Percentiles rank a stretch among this genome's conserved stretches.
phyloP scores from a whole-genome alignment of 1,140 invertebrate genomes.

The Schlechtendalia chinensis region DNA sequence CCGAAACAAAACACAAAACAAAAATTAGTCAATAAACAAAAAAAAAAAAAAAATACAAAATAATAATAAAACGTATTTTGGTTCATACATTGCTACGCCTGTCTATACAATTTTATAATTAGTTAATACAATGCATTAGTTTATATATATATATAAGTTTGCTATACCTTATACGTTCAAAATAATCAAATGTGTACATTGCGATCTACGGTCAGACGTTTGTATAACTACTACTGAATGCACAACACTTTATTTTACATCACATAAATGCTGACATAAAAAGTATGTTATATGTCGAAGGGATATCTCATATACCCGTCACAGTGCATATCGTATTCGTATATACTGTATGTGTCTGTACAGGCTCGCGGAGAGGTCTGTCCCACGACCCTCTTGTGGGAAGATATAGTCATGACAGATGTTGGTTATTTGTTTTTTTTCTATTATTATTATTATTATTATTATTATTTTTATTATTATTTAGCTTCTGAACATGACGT shows the following conservation, averaged over 20 bases:
- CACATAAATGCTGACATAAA: constrained; percentile 42
- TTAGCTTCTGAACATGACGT: constrained; percentile 25
- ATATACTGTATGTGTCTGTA: background rate
- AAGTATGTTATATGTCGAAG: constrained; percentile 33
- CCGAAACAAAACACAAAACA: no score
- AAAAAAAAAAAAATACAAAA: no score
- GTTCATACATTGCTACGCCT: no score
- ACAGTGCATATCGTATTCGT: background rate
- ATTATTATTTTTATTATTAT: constrained; percentile 15
- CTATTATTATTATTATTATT: constrained; percentile 11
- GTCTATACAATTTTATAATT: no score
- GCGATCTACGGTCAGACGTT: background rate
- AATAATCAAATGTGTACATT: background rate
- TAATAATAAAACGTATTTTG: no score
- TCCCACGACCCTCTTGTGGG: constrained; percentile 46
- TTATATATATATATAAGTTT: no score
- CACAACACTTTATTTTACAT: constrained; percentile 25
- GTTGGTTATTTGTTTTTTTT: constrained; percentile 29
- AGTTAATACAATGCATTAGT: no score
- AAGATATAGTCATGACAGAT: constrained; percentile 34
- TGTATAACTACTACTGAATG: background rate
- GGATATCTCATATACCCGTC: constrained; percentile 8
- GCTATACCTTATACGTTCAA: background rate
- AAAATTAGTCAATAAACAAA: no score
- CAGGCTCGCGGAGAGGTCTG: constrained; percentile 9